Conservation (phyloP, 2,113 vertebrate genomes). For the Sturnira hondurensis region DNA sequence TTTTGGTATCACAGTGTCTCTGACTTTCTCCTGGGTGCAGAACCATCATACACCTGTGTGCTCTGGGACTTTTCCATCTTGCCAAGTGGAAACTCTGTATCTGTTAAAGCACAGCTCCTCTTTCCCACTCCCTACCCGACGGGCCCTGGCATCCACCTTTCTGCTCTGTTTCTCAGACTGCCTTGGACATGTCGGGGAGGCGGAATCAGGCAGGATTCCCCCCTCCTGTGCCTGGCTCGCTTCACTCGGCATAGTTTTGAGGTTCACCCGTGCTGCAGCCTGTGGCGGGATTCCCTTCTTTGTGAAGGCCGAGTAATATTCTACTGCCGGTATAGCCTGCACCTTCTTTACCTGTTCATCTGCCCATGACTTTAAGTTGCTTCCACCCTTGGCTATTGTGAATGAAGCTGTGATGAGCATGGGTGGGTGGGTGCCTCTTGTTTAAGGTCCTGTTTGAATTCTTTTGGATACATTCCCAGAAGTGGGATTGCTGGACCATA, state of each 20-base stretch:
- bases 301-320: background rate
- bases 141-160: background rate
- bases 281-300: background rate
- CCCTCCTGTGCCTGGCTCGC: background rate
- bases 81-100: background rate
- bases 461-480: background rate
- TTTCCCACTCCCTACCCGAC: background rate
- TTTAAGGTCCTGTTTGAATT: background rate
- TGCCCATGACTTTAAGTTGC: background rate
- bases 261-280: background rate
- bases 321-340: background rate
- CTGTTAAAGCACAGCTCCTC: background rate
- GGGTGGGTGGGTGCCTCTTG: background rate
- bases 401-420: background rate
- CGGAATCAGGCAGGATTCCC: background rate
- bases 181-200: background rate
- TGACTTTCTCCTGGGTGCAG: background rate
- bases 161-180: background rate
- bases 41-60: background rate
- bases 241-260: background rate
- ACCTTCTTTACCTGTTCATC: background rate
- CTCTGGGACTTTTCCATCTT: background rate
- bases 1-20: background rate
- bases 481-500: background rate
- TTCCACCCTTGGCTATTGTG: background rate